These are phyloP conservation scores for Cordilura impudica DNA, from an alignment of 2,888 invertebrate genomes.

Conservation along the genomic window DNA sequence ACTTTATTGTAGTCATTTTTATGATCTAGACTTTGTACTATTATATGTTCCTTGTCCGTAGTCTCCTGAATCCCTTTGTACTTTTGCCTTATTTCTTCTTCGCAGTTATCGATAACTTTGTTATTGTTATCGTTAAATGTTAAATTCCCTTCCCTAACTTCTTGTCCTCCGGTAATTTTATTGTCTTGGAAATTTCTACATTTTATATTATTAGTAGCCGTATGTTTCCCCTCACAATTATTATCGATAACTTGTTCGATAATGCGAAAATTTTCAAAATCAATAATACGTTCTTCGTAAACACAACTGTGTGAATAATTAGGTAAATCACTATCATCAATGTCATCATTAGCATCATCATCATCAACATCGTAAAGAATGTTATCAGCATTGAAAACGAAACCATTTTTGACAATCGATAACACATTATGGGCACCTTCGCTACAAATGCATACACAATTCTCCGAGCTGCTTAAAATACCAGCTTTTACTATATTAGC, in stretches of 20 bases:
- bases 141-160: not conserved
- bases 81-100: conserved; percentile 41
- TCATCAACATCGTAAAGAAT: not conserved
- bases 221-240: conserved; percentile 57
- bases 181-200: conserved; percentile 13
- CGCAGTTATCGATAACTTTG: not conserved
- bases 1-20: not conserved
- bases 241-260: conserved; percentile 74
- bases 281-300: conserved; percentile 68
- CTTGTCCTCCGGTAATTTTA: not conserved
- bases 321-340: conserved; percentile 49
- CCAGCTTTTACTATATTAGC: not conserved
- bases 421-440: conserved; percentile 2
- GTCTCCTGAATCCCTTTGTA: conserved; percentile 9
- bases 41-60: not conserved
- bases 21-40: not conserved
- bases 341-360: not conserved
- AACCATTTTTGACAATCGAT: conserved; percentile 39
- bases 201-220: conserved; percentile 11
- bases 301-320: conserved; percentile 59
- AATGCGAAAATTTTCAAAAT: conserved; percentile 72
- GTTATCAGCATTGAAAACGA: not conserved
- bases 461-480: not conserved
- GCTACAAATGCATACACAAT: conserved; percentile 41
- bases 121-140: not conserved